Evolutionary conservation across 2,888 invertebrate genomes (phyloP).

Genomic region (Lithophane ornitopus): DNA sequence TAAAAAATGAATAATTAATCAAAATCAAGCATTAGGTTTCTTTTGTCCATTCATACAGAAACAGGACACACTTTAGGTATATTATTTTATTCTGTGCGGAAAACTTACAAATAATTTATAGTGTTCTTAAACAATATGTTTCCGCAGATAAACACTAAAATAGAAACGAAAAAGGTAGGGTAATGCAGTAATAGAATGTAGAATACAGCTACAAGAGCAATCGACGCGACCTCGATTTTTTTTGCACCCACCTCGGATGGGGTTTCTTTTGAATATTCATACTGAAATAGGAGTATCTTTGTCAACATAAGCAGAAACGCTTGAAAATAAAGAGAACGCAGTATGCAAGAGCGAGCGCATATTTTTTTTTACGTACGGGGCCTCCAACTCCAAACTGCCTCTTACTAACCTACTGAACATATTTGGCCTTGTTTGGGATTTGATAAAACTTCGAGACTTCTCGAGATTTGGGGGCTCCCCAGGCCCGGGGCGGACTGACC

Average conservation of each 20-base stretch:
- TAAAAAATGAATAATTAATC: neutral
- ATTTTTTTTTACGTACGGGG: neutral
- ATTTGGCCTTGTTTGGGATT: neutral
- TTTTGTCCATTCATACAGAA: neutral
- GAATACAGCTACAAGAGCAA: neutral
- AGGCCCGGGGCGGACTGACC: neutral
- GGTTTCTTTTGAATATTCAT: neutral
- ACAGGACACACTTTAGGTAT: neutral
- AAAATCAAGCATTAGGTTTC: neutral
- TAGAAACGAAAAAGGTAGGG: neutral
- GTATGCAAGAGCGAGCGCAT: neutral
- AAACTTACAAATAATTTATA: neutral
- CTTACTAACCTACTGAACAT: neutral
- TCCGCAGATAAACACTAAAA: neutral
- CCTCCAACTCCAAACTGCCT: neutral
- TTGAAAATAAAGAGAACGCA: neutral
- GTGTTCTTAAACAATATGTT: neutral
- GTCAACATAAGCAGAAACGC: neutral
- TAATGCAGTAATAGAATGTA: neutral
- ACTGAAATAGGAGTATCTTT: neutral
- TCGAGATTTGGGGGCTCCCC: too few species aligned
- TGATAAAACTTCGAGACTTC: neutral
- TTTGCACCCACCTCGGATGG: neutral
- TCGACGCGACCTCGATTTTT: neutral
- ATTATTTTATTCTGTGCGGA: neutral